Conservation (phyloP, 2,113 vertebrate species). For the Rattus rattus region DNA sequence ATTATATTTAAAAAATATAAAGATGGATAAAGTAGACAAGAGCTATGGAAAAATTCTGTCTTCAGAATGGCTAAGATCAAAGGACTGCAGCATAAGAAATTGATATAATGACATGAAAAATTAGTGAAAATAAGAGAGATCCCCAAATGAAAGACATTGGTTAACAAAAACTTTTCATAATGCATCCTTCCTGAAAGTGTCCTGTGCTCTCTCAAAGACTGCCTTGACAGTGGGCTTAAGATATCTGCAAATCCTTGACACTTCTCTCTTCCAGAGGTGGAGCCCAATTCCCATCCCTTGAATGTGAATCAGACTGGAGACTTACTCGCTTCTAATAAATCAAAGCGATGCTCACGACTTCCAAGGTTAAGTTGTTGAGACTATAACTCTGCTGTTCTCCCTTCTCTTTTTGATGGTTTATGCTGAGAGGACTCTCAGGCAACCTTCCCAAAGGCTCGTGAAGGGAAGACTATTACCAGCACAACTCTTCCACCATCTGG, state of each 20-base stretch:
- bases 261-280: neutral
- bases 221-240: conserved; percentile 15
- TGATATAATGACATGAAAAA: conserved; percentile 31
- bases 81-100: conserved; percentile 19
- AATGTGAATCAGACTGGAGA: conserved; percentile 19
- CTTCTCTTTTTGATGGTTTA: neutral
- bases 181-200: conserved; percentile 33
- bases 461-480: neutral
- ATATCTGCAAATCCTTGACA: conserved; percentile 48
- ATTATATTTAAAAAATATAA: conserved; percentile 38
- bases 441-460: neutral
- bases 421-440: neutral
- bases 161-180: conserved; percentile 6
- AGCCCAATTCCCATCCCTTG: neutral
- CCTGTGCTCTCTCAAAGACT: neutral
- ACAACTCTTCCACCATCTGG: neutral
- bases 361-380: neutral
- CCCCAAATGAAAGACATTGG: conserved; percentile 24
- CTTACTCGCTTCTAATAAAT: neutral
- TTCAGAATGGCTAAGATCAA: conserved; percentile 50
- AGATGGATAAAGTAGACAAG: neutral
- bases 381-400: neutral
- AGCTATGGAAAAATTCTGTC: conserved; percentile 23
- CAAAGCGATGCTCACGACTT: neutral
- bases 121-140: conserved; percentile 34